Evolutionary conservation across 2,888 invertebrate genomes (phyloP).

Genomic region (Coleophora flavipennella): DNA sequence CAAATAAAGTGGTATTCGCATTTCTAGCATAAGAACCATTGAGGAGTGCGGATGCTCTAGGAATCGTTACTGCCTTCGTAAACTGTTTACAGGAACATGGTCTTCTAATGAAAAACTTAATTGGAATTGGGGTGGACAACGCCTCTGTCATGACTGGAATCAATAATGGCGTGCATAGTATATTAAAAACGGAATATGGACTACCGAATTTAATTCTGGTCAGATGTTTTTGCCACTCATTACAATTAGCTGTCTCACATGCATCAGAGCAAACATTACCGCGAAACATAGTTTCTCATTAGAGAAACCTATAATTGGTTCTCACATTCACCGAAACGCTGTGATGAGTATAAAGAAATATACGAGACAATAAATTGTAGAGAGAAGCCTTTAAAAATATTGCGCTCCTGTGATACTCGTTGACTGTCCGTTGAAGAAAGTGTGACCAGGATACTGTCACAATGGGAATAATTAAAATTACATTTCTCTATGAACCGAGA

Average conservation of each 20-base stretch:
- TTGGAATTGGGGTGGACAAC: slow-evolving; percentile 27
- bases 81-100: neutral
- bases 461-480: slow-evolving; percentile 12
- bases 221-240: slow-evolving; percentile 19
- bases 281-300: slow-evolving; percentile 16
- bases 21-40: slow-evolving; percentile 2
- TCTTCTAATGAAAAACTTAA: neutral
- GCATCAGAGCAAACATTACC: slow-evolving; percentile 24
- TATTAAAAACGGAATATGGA: slow-evolving; percentile 19
- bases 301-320: neutral
- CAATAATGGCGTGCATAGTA: slow-evolving; percentile 22
- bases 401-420: slow-evolving; percentile 8
- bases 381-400: slow-evolving; percentile 3
- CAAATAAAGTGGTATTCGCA: slow-evolving; percentile 1
- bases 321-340: neutral
- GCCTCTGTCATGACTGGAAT: slow-evolving; percentile 28
- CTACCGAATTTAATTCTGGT: slow-evolving; percentile 20
- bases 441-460: slow-evolving; percentile 8
- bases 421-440: slow-evolving; percentile 10
- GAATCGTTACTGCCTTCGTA: too few relatives aligned
- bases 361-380: slow-evolving; percentile 1
- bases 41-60: too few relatives aligned
- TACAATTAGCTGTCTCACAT: slow-evolving; percentile 26
- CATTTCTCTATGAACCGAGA: slow-evolving; percentile 8
- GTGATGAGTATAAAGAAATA: slow-evolving; percentile 2